A percentile compares a stretch with the other conserved stretches of the same genome.
Conservation (phyloP, 2,797 vertebrate species). For the Zalophus californianus region DNA sequence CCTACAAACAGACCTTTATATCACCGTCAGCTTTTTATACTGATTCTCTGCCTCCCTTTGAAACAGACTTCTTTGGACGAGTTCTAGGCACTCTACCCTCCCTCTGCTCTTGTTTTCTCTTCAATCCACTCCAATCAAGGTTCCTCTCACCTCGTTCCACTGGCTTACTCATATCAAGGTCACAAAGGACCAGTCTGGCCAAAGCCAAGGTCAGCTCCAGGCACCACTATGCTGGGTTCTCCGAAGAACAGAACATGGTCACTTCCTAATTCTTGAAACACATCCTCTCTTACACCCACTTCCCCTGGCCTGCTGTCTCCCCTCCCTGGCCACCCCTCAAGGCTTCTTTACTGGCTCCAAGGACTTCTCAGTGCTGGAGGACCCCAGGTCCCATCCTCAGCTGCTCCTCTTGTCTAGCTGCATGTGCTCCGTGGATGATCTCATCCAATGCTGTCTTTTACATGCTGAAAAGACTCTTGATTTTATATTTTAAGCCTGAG, state of each 20-base stretch:
- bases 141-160: not conserved
- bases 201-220: not conserved
- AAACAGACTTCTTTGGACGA: not conserved
- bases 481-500: not conserved
- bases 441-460: not conserved
- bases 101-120: not conserved
- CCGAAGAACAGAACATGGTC: no score
- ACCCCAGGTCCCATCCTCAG: not conserved
- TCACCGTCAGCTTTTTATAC: not conserved
- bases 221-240: not conserved
- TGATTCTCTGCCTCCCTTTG: not conserved
- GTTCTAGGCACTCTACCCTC: rapidly evolving
- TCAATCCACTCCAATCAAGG: not conserved
- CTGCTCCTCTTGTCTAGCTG: not conserved
- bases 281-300: rapidly evolving
- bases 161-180: not conserved
- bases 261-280: not conserved
- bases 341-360: not conserved
- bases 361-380: not conserved
- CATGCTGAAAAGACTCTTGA: not conserved
- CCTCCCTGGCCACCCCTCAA: no score
- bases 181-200: not conserved
- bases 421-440: not conserved
- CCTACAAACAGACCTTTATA: no score
- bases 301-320: no score